Base-by-base conservation (phyloP, 2,113 vertebrate genomes). In the Amblyopsis rosae region DNA sequence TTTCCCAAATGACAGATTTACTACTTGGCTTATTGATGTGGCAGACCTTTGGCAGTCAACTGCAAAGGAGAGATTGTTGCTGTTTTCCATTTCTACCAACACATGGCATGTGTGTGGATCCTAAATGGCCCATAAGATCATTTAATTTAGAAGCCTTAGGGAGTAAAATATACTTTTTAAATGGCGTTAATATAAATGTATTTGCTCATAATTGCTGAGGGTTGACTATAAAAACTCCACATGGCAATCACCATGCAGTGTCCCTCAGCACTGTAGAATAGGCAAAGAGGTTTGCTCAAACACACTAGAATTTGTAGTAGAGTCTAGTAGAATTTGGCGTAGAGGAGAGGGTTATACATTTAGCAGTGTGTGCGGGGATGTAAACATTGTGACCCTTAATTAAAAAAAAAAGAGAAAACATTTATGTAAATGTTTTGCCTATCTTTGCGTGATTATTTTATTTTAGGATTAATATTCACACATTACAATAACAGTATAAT, bases 171-270 rank as follows among this genome's bases (percentile, higher is more conserved):
- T 26, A 26, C 26, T 26, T 26, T 26, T 26, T 26, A 26, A 26
- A 26, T 26, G 26, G 26, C 26, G 26, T 26, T 26, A 26, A 26
- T 26, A 26, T 26, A 67, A 12, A 47, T 66, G 51, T 54, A 70
- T 77, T 70, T 69, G 46, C 67, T 55, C 51, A 64, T 79, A 50
- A 54, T 50, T 62, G 78, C 73, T 32, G 41, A 56, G 54, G 75
- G 47, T 76, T 70, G 65, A 82, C 76, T 78, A 62, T 65, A 75
- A 76, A 78, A 74, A 69, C 72, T 50, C 50, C 55, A 72, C 77
- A 72, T 56, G 57, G 65, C 50, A 69, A 68, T 82, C 12, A 64
- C 56, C 64, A 77, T 61, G 55, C 59, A 63, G 47, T 11, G 50
- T 54, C 59, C 48, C 16, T 15, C 41, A 76, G 45, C 80, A 49